Evolutionary conservation across 2,888 invertebrate species (phyloP), one percentile per base, ranked within the genome.

Genomic region (Morinoia aosen): DNA sequence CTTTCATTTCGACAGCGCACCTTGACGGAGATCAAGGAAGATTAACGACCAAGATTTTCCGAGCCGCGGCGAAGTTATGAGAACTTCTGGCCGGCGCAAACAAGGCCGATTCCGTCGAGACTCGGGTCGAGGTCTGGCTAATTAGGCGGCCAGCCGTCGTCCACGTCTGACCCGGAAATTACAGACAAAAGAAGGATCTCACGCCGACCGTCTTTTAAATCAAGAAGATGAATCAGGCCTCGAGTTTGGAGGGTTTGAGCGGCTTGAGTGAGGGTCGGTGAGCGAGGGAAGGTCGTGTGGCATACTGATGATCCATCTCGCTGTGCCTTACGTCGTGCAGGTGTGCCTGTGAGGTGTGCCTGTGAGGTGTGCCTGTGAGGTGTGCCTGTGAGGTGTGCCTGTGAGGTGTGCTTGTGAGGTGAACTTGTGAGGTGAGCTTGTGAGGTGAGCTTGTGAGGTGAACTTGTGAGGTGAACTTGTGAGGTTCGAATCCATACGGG

Each of bases 181-280:
- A 76, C 25, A 76, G 48, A 90, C 90, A 90, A 90, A 90, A 90
- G 48, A 16, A 90, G 48, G 19, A 90, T 39, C 40, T 90, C 90
- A 48, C 48, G 90, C 39, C 90, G 39, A 40, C 90, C 48, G 90
- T 90, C 90, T 40, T 39, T 90, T 90, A 90, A 90, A 90, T 90
- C 90, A 90, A 90, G 90, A 39, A 90, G 90, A 90, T 40, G 90
- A 48, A 90, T 90, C 90, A 40, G 90, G 90, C 39, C 90, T 90
- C 90, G 48, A 90, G 90, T 40, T 40, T 48, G 39, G 48, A 33
- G 12, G 39, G 11, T 39, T 90, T 90, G 0, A 2, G 90, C 8
- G 90, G 16, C 12, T 10, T 11, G 90, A 90, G 48, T 40, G 90
- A 39, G 16, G 48, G 90, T 39, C 90, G 90, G 90, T 14, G 19